Percentiles rank a stretch among this genome's conserved stretches.
Evolutionary conservation across 2,797 vertebrate species (phyloP).

Genomic region (Tenualosa thibaudeaui): DNA sequence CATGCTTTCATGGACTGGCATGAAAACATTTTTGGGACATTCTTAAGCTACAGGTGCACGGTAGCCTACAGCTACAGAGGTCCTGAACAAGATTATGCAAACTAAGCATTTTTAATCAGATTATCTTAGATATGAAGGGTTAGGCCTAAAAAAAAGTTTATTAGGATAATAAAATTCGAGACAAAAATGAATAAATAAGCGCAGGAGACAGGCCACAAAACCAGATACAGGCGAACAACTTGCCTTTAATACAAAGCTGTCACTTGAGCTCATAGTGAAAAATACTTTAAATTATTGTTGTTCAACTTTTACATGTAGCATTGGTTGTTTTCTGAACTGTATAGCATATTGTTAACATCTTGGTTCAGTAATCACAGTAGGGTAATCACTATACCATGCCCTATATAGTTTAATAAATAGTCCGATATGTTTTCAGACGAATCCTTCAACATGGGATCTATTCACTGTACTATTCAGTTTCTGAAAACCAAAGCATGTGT

Average conservation of each 20-base stretch:
- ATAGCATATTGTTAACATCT: background rate
- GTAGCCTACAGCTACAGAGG: too few species aligned
- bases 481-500: too few species aligned
- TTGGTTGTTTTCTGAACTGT: background rate
- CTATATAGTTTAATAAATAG: background rate
- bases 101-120: background rate
- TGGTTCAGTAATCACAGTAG: background rate
- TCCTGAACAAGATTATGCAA: background rate
- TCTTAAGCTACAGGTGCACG: conserved; percentile 10
- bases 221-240: background rate
- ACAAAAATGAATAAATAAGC: background rate
- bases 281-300: background rate
- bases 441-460: background rate
- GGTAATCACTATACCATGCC: background rate
- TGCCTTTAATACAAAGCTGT: background rate
- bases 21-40: background rate
- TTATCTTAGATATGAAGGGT: background rate
- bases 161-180: background rate
- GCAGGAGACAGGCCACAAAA: background rate
- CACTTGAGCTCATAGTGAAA: background rate
- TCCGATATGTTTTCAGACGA: background rate
- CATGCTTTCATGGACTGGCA: background rate
- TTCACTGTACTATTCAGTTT: background rate
- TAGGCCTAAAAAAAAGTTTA: background rate
- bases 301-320: background rate